Evolutionary conservation across 2,113 vertebrate genomes (phyloP).

Genomic region (Hyperopisus bebe): DNA sequence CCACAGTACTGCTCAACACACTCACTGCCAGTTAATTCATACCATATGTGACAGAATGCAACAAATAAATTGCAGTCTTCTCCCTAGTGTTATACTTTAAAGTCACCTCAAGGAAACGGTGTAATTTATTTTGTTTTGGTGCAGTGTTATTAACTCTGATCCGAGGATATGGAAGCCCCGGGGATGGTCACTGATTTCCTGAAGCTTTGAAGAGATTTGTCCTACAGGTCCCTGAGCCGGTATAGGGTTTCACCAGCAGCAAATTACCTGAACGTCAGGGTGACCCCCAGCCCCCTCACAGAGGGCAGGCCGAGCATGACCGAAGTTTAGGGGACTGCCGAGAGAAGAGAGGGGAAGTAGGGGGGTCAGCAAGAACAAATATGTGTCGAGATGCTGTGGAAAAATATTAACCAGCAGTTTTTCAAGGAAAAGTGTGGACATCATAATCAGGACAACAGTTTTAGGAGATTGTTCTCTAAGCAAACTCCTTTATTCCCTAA

Average conservation of each 20-base stretch:
- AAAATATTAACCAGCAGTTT: slow-evolving; percentile 13
- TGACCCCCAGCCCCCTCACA: slow-evolving; percentile 48
- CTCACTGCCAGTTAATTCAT: slow-evolving; percentile 59
- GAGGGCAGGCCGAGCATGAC: background rate
- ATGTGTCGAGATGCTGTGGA: slow-evolving; percentile 18
- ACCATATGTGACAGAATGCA: slow-evolving; percentile 60
- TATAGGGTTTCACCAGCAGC: slow-evolving; percentile 58
- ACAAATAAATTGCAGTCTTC: slow-evolving; percentile 47
- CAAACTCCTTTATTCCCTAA: slow-evolving; percentile 15
- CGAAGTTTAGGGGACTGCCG: background rate
- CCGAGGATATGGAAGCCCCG: slow-evolving; percentile 42
- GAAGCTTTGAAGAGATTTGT: slow-evolving; percentile 61
- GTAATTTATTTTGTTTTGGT: slow-evolving; percentile 17
- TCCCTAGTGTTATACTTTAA: slow-evolving; percentile 25
- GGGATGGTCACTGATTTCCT: slow-evolving; percentile 70
- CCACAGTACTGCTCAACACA: slow-evolving; percentile 59
- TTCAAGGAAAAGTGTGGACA: slow-evolving; percentile 24
- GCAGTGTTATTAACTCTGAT: slow-evolving; percentile 21
- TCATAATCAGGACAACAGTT: slow-evolving; percentile 41
- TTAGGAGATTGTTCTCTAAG: slow-evolving; percentile 46
- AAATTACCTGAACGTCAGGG: slow-evolving; percentile 59
- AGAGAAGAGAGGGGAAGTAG: background rate
- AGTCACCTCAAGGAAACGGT: slow-evolving; percentile 16
- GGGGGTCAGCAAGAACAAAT: background rate
- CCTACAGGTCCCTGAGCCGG: slow-evolving; percentile 23